Base-by-base conservation (phyloP, 1,140 invertebrate genomes). In the Lepidurus couesii region DNA sequence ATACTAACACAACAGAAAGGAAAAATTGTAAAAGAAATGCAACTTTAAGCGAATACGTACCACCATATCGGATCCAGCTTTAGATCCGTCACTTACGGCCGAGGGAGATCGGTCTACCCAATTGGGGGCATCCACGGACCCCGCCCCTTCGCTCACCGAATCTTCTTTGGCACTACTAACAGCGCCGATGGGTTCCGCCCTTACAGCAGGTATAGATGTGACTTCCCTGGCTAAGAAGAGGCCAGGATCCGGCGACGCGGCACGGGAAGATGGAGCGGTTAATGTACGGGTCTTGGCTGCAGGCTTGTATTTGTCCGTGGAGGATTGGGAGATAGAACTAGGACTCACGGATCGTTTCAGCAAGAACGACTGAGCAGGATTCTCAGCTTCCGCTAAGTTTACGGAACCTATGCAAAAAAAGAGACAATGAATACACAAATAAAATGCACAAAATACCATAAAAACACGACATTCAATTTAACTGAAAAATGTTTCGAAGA, bases 41-140 rank as follows among this genome's bases (percentile, higher is more conserved):
- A 21, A 65, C 43, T 24, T 42, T 11, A 26, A 44, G 75, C 24
- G 43, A 11, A 44, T 34, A 73, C 86, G 85, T 80, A 89, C 90
- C 83, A 95, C 92, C 86, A 90, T 88, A 85, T 94, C 91, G 81
- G 90, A 90, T 82, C 87, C 88, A 81, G 89, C 88, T 82, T 92
- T 89, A 24, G 91, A 92, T 79, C 90, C 88, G 85, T 93, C 91
- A 85, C 90, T 92, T 81, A 91, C 87, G 77, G 90, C 88, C 80
- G 90, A 90, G 74, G 90, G 89, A 81, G 90, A 89, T 80, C 89
- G 86, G 82, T 91, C 89, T 78, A 84, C 82, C 83, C 84, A 79
- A 83, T 85, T 79, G 81, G 84, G 83, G 75, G 83, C 80, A 82
- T 83, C 80, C 80, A 77, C 79, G 77, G 79, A 80, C 78, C 24